Evolutionary conservation across 2,113 vertebrate species (phyloP), one percentile per base, ranked within the genome.

Genomic region (Ibidorhyncha struthersii): DNA sequence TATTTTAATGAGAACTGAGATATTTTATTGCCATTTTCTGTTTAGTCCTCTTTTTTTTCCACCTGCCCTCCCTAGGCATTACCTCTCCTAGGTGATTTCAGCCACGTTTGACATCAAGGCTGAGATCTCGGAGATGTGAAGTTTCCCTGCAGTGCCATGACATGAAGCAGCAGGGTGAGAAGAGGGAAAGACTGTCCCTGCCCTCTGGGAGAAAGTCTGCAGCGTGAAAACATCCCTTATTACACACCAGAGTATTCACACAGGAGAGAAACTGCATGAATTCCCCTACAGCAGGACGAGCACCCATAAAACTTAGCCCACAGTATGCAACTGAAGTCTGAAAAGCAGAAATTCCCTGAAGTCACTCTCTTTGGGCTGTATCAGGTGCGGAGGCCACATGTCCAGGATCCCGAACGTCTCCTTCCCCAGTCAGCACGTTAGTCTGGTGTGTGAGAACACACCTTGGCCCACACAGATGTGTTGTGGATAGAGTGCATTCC

Each of bases 401-500:
- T 32, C 55, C 59, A 45, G n/a, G 63, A 38, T 1, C 3, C 19
- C 41, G 80, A 71, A 59, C 0, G 0, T 18, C 50, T 90, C 50
- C 52, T 92, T 89, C 50, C n/a, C 14, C 14, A 12, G 21, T 38
- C 34, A 77, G 16, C 43, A 52, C 1, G 2, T 88, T 55, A 82
- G 17, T 61, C 38, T 89, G 36, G 10, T 43, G 5, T 52, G 6
- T 22, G 34, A 86, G 30, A 52, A 79, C 13, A 26, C 67, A 19
- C 15, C 18, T 50, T 52, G 22, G 19, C 15, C 76, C 38, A 58
- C 63, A 82, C 8, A 81, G 17, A 56, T 8, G 2, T 17, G 34
- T 2, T 72, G 15, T 22, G 41, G 32, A 47, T 77, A 34, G 72
- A 53, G 12, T 6, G 19, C 9, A 8, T 74, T 95, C 21, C 23